These are phyloP conservation scores for Hydractinia echinata DNA, from an alignment of 30 jellyfish, hydroid and myxozoan species.

Conservation along the genomic window DNA sequence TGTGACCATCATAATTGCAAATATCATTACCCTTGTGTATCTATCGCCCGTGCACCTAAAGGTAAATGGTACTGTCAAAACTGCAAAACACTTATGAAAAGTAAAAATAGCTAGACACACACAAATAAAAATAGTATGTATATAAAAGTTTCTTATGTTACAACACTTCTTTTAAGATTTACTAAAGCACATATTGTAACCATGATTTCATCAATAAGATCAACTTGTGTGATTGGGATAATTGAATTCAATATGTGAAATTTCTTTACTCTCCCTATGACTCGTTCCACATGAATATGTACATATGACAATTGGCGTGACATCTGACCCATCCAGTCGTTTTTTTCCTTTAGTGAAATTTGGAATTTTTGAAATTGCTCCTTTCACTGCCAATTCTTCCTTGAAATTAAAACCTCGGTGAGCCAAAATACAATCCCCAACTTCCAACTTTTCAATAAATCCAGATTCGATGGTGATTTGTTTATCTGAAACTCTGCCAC, in stretches of 20 bases:
- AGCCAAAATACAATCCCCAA: constrained; percentile 39
- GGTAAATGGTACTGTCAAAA: constrained; percentile 12
- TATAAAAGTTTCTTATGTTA: too few relatives aligned
- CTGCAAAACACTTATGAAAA: constrained; percentile 1
- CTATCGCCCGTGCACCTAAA: too few relatives aligned
- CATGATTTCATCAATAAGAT: too few relatives aligned
- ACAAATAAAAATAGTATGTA: too few relatives aligned
- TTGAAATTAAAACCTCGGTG: constrained; percentile 25
- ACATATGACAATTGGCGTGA: constrained; percentile 36
- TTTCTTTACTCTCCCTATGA: constrained; percentile 31
- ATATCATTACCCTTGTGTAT: too few relatives aligned
- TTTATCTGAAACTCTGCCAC: not conserved
- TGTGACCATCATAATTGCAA: constrained; percentile 24
- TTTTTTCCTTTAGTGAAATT: constrained; percentile 27
- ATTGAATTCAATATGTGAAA: constrained; percentile 12
- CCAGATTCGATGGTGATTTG: constrained; percentile 32
- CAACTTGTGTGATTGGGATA: too few relatives aligned
- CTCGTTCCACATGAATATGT: constrained; percentile 39
- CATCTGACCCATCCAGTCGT: constrained; percentile 16
- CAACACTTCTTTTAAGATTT: too few relatives aligned
- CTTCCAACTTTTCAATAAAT: not conserved
- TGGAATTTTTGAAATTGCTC: constrained; percentile 27
- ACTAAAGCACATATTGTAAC: too few relatives aligned
- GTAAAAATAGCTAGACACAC: not conserved
- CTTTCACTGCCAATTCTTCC: constrained; percentile 22